phyloP scores from a whole-genome alignment of 2,113 vertebrate genomes.

The Ellobius talpinus region DNA sequence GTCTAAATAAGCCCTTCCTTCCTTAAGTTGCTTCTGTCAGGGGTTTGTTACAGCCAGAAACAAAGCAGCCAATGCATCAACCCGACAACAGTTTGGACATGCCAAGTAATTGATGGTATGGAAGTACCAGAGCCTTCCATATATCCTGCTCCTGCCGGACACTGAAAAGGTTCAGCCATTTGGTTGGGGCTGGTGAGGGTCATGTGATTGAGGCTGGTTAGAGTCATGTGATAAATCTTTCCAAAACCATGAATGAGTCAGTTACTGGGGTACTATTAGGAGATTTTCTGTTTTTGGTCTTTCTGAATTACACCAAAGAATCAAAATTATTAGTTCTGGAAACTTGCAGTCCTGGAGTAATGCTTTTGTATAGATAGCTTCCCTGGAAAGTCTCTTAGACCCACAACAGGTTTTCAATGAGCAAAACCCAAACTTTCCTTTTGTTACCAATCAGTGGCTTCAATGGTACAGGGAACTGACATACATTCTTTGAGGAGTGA shows the following conservation, averaged over 20 bases:
- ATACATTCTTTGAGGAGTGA: background rate
- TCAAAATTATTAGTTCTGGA: background rate
- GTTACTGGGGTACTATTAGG: background rate
- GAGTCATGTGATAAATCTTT: background rate
- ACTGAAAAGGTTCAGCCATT: background rate
- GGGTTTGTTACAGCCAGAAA: background rate
- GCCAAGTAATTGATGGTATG: background rate
- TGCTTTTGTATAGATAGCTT: rapidly evolving
- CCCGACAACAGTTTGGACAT: background rate
- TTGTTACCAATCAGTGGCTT: background rate
- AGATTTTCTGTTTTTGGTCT: background rate
- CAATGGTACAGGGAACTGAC: background rate
- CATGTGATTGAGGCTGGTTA: background rate
- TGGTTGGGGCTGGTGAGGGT: background rate
- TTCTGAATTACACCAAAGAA: background rate
- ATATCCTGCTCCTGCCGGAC: background rate
- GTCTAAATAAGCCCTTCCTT: background rate
- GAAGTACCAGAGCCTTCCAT: background rate
- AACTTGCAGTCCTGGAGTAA: rapidly evolving
- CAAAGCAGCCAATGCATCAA: background rate
- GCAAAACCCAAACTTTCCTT: background rate
- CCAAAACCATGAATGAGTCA: background rate
- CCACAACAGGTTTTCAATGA: background rate
- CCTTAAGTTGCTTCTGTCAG: background rate
- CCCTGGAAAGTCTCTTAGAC: background rate